Evolutionary conservation across 2,113 vertebrate genomes (phyloP).

Genomic region (Cathartes aura): DNA sequence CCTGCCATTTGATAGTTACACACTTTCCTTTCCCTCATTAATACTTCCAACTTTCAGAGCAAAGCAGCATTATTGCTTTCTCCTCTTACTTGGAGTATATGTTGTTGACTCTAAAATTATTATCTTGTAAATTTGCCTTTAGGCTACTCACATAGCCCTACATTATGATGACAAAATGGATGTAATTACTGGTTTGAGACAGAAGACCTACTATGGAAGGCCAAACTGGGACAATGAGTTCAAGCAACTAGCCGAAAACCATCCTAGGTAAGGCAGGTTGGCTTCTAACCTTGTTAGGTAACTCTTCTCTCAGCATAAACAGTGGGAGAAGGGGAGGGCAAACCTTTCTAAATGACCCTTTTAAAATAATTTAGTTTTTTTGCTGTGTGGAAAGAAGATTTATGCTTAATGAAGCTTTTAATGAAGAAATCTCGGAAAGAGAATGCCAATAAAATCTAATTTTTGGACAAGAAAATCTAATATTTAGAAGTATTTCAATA

Average conservation of each 20-base stretch:
- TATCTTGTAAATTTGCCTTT: slow-evolving; percentile 43
- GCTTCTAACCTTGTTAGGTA: slow-evolving; percentile 28
- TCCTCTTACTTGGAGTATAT: not conserved
- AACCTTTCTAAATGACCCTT: slow-evolving; percentile 73
- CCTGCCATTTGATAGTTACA: not conserved
- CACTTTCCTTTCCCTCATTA: not conserved
- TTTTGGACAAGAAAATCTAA: slow-evolving; percentile 84
- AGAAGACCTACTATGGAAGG: slow-evolving; percentile 83
- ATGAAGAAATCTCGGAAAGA: slow-evolving; percentile 83
- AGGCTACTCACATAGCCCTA: slow-evolving; percentile 83
- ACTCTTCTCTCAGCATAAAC: slow-evolving; percentile 37
- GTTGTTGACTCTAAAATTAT: slow-evolving; percentile 5
- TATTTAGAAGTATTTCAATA: slow-evolving; percentile 84
- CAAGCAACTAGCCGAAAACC: slow-evolving; percentile 75
- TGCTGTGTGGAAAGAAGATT: slow-evolving; percentile 77
- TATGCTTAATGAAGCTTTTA: slow-evolving; percentile 83
- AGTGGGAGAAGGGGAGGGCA: slow-evolving; percentile 5
- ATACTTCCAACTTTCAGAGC: not conserved
- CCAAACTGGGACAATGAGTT: slow-evolving; percentile 85
- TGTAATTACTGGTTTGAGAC: slow-evolving; percentile 81
- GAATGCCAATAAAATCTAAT: slow-evolving; percentile 85
- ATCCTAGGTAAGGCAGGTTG: slow-evolving; percentile 77
- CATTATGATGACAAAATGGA: slow-evolving; percentile 78
- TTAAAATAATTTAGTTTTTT: slow-evolving; percentile 77
- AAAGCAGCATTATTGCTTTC: not conserved